These are phyloP conservation scores for Anthophora plumipes DNA, from an alignment of 2,888 invertebrate genomes.

Conservation along the genomic window DNA sequence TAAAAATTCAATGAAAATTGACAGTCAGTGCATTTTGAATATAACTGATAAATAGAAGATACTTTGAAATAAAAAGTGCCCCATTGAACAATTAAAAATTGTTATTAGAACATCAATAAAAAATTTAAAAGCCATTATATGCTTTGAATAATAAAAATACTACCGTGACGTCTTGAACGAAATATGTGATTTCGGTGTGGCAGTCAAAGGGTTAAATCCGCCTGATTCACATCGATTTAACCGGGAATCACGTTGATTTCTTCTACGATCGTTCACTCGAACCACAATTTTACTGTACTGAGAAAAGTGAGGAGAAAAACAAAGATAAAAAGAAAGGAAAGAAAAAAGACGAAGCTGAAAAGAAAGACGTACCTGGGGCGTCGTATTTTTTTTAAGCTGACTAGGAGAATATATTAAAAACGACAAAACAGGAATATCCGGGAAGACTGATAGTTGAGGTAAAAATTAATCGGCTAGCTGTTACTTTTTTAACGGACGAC, in stretches of 20 bases:
- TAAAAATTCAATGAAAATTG: too few species aligned
- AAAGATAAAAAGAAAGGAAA: not conserved
- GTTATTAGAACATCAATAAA: too few species aligned
- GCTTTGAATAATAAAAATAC: too few species aligned
- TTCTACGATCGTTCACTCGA: constrained; percentile 1
- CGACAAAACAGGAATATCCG: constrained; percentile 54
- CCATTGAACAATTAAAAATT: too few species aligned
- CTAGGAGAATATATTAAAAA: constrained; percentile 55
- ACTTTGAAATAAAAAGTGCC: too few species aligned
- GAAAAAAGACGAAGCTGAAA: not conserved
- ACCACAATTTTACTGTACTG: constrained; percentile 27
- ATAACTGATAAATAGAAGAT: too few species aligned
- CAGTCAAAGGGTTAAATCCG: too few species aligned
- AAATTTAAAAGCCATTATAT: too few species aligned
- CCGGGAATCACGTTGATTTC: not conserved
- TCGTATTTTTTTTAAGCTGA: constrained; percentile 65
- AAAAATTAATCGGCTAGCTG: constrained; percentile 52
- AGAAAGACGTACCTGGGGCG: constrained; percentile 1
- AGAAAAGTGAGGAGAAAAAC: not conserved
- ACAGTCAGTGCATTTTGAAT: too few species aligned
- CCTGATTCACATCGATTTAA: not conserved
- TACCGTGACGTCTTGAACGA: too few species aligned
- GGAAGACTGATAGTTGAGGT: constrained; percentile 67
- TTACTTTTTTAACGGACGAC: constrained; percentile 42
- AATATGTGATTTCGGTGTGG: too few species aligned